Evolutionary conservation across 2,113 vertebrate genomes (phyloP).

Genomic region (crab-eating macaque (Macaca fascicularis)): DNA sequence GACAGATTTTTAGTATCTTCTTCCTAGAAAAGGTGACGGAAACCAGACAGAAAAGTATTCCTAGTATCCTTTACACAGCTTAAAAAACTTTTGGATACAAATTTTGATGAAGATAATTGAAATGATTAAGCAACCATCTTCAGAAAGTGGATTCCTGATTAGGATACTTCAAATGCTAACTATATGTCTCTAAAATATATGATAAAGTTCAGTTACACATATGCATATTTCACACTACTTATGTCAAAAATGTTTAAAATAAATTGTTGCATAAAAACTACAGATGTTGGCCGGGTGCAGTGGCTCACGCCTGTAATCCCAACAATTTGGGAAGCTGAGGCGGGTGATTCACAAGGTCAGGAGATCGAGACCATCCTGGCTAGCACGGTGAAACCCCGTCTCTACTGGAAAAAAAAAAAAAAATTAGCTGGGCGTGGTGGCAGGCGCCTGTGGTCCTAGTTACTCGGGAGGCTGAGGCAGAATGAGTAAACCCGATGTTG

Average conservation of each 20-base stretch:
- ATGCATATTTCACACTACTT: background rate
- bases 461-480: too few relatives aligned
- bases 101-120: constrained; percentile 39
- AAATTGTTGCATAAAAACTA: background rate
- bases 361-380: too few relatives aligned
- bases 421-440: too few relatives aligned
- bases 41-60: background rate
- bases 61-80: background rate
- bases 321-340: too few relatives aligned
- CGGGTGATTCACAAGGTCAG: too few relatives aligned
- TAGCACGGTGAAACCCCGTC: too few relatives aligned
- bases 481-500: background rate
- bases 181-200: background rate
- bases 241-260: background rate
- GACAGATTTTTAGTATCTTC: background rate
- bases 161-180: constrained; percentile 32
- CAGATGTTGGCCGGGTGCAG: background rate
- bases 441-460: too few relatives aligned
- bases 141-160: constrained; percentile 32
- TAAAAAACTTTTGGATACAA: constrained; percentile 5
- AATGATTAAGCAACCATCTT: constrained; percentile 11
- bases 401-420: too few relatives aligned
- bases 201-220: background rate
- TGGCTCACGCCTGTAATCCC: too few relatives aligned
- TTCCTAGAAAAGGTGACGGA: background rate